Base-by-base conservation (phyloP, 2,113 vertebrate species). In the Podarcis raffonei region DNA sequence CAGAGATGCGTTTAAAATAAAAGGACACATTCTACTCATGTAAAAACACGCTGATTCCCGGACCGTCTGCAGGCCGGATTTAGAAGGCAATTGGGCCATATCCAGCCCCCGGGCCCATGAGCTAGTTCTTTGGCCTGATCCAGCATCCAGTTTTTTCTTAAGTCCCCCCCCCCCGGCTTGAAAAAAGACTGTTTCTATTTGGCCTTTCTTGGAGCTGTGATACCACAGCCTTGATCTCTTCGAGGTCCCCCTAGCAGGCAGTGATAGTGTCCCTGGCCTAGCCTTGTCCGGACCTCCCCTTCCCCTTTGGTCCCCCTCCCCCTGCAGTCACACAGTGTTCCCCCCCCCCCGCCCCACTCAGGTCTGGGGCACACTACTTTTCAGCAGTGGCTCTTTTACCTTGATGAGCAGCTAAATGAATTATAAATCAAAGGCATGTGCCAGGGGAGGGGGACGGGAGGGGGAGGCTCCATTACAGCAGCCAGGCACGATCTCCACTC, bases 381-480 rank as follows among this genome's bases (percentile, higher is more conserved):
- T 85, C 87, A 89, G 65, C 37, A 9, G 32, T 18, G n/a, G 20
- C 77, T 80, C 84, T 75, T 87, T 79, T 48, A 42, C 80, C 89
- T 91, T 89, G 87, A 91, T 39, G 75, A 86, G 80, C 86, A 69
- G 85, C 91, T 91, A 87, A 91, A 84, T 91, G 92, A 91, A 92
- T 94, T 90, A 94, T 91, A 86, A 85, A 90, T 90, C 93, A 92
- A 91, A 91, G 89, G 85, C 89, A 77, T 87, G 84, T n/a, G 72
- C 87, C 71, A 25, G 65, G 77, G 59, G 76, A 84, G 78, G 80
- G 53, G 72, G 72, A 1, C 27, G n/a, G 8, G 27, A 27, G 53
- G 57, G 78, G 32, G 86, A 23, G 11, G 1, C 81, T 76, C 80
- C 89, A 87, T 85, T 85, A 66, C 22, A 27, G 84, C 23, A 18